Conservation (phyloP, 64 coral and sea anemone species). For the Montipora foliosa region DNA sequence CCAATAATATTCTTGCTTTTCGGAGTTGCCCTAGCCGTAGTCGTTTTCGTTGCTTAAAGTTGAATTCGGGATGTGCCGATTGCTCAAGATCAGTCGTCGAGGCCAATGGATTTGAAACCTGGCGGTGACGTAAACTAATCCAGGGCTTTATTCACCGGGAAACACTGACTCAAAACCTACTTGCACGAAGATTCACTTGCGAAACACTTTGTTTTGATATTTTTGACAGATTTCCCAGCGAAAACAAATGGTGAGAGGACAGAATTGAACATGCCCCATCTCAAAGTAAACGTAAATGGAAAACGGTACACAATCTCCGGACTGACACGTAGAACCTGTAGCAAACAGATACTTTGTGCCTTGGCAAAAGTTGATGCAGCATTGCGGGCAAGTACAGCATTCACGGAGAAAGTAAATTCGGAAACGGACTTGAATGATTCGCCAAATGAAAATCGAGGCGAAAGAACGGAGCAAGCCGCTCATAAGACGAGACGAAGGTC, state of each 20-base stretch:
- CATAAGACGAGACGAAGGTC: background rate
- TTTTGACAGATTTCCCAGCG: background rate
- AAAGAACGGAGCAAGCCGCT: background rate
- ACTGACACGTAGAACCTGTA: constrained; percentile 57
- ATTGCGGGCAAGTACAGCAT: background rate
- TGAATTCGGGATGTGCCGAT: too few relatives aligned
- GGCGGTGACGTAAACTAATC: too few relatives aligned
- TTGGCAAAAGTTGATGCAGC: constrained; percentile 74
- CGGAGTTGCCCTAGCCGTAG: too few relatives aligned
- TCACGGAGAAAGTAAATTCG: background rate
- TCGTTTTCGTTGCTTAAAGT: too few relatives aligned
- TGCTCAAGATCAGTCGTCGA: too few relatives aligned
- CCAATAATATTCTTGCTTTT: too few relatives aligned
- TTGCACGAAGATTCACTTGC: too few relatives aligned
- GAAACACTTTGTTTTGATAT: background rate
- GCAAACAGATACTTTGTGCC: constrained; percentile 78
- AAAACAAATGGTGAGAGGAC: background rate
- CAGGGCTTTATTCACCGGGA: too few relatives aligned
- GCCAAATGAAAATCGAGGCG: background rate
- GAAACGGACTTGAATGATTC: background rate
- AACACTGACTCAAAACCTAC: too few relatives aligned
- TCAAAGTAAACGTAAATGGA: constrained; percentile 88
- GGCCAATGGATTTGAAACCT: too few relatives aligned
- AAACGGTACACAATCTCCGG: constrained; percentile 82
- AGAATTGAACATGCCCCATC: constrained; percentile 69